Base-by-base conservation (phyloP, 2,797 vertebrate species). In the Coendou prehensilis region DNA sequence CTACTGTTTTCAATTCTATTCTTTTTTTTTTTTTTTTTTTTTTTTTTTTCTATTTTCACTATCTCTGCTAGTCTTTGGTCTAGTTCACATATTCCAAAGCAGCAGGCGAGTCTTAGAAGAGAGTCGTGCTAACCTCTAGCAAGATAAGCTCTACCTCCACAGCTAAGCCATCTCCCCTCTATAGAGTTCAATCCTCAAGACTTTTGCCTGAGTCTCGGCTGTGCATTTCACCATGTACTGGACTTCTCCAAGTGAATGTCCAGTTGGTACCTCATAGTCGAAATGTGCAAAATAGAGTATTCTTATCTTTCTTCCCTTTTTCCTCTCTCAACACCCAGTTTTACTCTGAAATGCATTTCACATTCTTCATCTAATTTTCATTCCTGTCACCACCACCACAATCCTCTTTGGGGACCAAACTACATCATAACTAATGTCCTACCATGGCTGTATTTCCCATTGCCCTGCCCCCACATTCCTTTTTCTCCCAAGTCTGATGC, bases 331-430 rank as follows among this genome's bases (percentile, higher is more conserved):
- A 87, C 75, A 83, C 86, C 59, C 73, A 88, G 0, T 59, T 96
- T 93, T 76, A 92, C 90, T 89, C 50, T 94, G 37, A 95, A 92
- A 92, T 26, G 37, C 26, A 82, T 56, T 56, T 87, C 56, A 83
- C 45, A 41, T 54, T 80, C 88, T 59, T n/a, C 54, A 59, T 89
- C 10, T 64, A 59, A 69, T 88, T 94, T 92, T 79, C 78, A 88
- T 63, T 67, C 20, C 37, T 87, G 18, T 47, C n/a, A 71, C 28
- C 2, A 69, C 30, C 45, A 75, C 50, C n/a, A 47, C 45, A 73
- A 28, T 50, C 30, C 33, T 91, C 41, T 73, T 81, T 75, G 37
- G n/a, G 23, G 78, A 83, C 11, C 20, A 28, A 59, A 63, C 92
- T n/a, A 30, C 1, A 1, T 87, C 85, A 18, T 33, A 61, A 54